These are phyloP conservation scores for Pithys albifrons DNA, from an alignment of 2,113 vertebrate species.

Conservation along the genomic window DNA sequence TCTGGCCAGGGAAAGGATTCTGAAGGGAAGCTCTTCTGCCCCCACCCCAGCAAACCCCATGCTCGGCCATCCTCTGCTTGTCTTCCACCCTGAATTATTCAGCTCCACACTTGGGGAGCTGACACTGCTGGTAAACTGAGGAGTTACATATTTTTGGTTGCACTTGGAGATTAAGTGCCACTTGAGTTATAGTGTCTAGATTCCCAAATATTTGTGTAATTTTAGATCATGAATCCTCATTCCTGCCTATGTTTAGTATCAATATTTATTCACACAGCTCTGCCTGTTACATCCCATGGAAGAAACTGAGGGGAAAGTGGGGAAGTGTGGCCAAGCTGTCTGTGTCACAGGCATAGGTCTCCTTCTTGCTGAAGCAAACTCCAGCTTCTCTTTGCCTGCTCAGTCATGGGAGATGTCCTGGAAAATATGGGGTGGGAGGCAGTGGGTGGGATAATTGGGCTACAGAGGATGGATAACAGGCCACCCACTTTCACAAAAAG, in stretches of 20 bases:
- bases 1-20: not conserved
- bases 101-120: conserved; percentile 19
- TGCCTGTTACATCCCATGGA: conserved; percentile 25
- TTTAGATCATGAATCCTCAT: conserved; percentile 52
- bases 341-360: not conserved
- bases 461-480: not conserved
- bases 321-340: not conserved
- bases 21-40: not conserved
- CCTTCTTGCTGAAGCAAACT: not conserved
- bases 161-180: conserved; percentile 57
- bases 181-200: conserved; percentile 46
- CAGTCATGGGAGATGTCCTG: not conserved
- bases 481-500: not conserved
- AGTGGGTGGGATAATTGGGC: not conserved
- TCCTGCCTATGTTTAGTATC: conserved; percentile 55
- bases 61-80: not conserved
- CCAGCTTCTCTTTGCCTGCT: not conserved
- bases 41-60: not conserved
- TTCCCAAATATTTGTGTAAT: conserved; percentile 61
- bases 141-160: conserved; percentile 12
- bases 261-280: conserved; percentile 57
- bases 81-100: conserved; percentile 3
- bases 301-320: not conserved
- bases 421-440: not conserved
- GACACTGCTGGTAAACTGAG: not conserved